Evolutionary conservation across 1,140 invertebrate genomes (phyloP).

Genomic region (Mercenaria mercenaria): DNA sequence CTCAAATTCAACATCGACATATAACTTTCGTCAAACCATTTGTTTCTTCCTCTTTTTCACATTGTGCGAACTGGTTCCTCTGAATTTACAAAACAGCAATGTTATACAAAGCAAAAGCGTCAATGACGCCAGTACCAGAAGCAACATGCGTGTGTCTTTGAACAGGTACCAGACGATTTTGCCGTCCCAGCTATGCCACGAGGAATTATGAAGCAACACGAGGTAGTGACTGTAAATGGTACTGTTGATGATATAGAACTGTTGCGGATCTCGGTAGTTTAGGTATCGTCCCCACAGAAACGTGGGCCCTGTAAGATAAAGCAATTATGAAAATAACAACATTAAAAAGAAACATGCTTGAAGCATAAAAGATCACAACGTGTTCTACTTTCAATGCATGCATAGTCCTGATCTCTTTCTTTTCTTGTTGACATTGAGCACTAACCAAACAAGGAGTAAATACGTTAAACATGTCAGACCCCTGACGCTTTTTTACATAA

Average conservation of each 20-base stretch:
- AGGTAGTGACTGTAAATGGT: constrained; percentile 14
- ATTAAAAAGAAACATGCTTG: neutral
- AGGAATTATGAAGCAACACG: neutral
- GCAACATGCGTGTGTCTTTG: neutral
- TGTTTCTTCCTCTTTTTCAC: too few species aligned
- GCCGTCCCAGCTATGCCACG: constrained; percentile 47
- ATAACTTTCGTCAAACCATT: too few species aligned
- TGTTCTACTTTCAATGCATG: too few species aligned
- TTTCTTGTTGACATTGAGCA: too few species aligned
- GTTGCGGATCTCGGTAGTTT: neutral
- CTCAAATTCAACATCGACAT: too few species aligned
- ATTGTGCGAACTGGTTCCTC: neutral
- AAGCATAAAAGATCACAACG: neutral
- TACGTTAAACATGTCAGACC: neutral
- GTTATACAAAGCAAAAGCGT: neutral
- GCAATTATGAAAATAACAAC: neutral
- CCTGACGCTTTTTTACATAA: neutral
- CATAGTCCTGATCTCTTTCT: too few species aligned
- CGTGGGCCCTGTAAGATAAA: constrained; percentile 8
- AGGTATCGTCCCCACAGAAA: constrained; percentile 48
- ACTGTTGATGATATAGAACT: neutral
- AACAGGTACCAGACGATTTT: constrained; percentile 41
- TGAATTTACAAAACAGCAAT: neutral
- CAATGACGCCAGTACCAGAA: neutral
- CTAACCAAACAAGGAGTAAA: too few species aligned